phyloP scores from a whole-genome alignment of 1,140 invertebrate genomes.

The Achroia grisella region DNA sequence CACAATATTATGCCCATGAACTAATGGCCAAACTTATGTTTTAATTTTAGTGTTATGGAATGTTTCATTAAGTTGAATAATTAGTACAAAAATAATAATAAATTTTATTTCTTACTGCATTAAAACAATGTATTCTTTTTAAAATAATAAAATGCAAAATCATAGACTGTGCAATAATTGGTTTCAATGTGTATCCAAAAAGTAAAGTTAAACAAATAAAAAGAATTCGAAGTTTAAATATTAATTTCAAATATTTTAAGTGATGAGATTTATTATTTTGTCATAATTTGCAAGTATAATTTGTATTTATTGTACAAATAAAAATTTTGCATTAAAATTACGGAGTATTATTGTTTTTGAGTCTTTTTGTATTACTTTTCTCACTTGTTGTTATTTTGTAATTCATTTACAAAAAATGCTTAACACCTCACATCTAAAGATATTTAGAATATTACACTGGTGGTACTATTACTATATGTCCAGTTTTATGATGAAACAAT shows the following conservation, averaged over 20 bases:
- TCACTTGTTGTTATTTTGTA: no score
- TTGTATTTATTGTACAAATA: constrained; percentile 74
- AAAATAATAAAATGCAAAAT: constrained; percentile 25
- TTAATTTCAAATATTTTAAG: constrained; percentile 33
- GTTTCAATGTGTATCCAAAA: constrained; percentile 11
- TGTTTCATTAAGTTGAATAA: constrained; percentile 46
- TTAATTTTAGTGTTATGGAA: constrained; percentile 14
- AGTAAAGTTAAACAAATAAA: neutral
- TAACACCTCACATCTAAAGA: no score
- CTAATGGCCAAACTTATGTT: constrained; percentile 9
- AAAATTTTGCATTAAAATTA: constrained; percentile 58
- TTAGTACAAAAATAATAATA: constrained; percentile 56
- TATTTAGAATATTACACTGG: no score
- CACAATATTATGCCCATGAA: constrained; percentile 26
- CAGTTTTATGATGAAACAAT: no score
- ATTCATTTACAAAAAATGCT: no score
- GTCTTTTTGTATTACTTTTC: neutral
- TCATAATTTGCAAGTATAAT: constrained; percentile 64
- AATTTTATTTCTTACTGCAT: constrained; percentile 31
- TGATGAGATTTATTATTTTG: constrained; percentile 66
- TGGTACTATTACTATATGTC: no score
- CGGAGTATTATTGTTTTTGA: constrained; percentile 21
- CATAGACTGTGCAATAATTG: constrained; percentile 46
- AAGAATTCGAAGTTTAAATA: neutral
- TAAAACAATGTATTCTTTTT: constrained; percentile 19